Base-by-base conservation (phyloP, 1,140 invertebrate species). In the Hylaeus volcanicus region DNA sequence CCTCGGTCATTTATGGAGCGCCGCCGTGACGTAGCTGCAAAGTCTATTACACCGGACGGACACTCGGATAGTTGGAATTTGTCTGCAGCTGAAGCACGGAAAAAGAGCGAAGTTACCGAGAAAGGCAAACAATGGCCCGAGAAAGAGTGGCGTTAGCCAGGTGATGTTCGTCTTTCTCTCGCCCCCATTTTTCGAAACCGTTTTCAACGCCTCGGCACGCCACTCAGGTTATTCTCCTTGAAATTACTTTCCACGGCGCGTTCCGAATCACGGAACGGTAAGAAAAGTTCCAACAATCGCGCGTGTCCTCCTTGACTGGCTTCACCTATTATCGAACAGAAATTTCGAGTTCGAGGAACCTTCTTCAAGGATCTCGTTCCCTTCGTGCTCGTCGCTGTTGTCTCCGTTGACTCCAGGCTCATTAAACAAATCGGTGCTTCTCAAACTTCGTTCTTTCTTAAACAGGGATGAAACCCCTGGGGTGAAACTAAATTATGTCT, bases 1-100 rank as follows among this genome's bases (percentile, higher is more conserved):
- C 71, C 60, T 71, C 41, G 61, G 74, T 74, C 83, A 68, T 85
- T 85, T 74, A 72, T 72, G 65, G 56, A 61, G 37, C 76, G 66
- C 61, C 56, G 55, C 56, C 39, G 43, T 72, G 69, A 78, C 71
- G 81, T 70, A 60, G 70, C 58, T 72, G 61, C 53, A 71, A 77
- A 70, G 73, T 84, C 58, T 85, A 85, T 84, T 74, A 81, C 41
- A 45, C 26, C 14, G 39, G 61, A 56, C 72, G 72, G 58, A 83
- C 72, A 73, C 68, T 69, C 72, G 63, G 60, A 68, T 58, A 72
- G 43, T 45, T 55, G 68, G 68, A 81, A 84, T 84, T 84, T 68
- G 61, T 83, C 77, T 65, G 78, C 56, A 60, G 66, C 56, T 53
- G 74, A 72, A 83, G 72, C 58, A 69, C 53, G 45, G 51, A 74